Conservation (phyloP, 2,113 vertebrate genomes). For the Meriones unguiculatus region DNA sequence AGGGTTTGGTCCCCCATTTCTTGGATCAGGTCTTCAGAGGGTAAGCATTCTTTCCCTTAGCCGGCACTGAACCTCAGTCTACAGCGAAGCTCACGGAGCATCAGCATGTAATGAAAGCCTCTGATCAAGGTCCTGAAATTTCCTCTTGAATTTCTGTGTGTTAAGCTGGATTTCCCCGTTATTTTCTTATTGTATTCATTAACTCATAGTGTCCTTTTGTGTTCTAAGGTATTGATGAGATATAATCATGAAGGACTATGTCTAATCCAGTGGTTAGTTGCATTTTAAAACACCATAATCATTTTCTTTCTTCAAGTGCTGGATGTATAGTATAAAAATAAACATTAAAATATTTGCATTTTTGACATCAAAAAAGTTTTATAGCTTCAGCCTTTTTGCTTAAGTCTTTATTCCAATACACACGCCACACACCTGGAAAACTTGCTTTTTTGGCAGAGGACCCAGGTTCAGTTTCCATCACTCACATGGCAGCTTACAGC, state of each 20-base stretch:
- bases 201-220: neutral
- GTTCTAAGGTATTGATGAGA: conserved; percentile 40
- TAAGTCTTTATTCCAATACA: neutral
- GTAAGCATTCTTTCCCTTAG: neutral
- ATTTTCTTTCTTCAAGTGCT: conserved; percentile 59
- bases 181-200: conserved; percentile 15
- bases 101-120: neutral
- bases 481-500: neutral
- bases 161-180: conserved; percentile 41
- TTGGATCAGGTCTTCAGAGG: neutral
- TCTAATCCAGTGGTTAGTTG: conserved; percentile 42
- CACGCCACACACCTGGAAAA: neutral
- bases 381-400: neutral
- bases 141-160: conserved; percentile 25
- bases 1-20: neutral
- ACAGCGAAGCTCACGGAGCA: neutral
- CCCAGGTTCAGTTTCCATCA: neutral
- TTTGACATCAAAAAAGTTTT: neutral
- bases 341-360: conserved; percentile 68
- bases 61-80: neutral
- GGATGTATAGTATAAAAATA: conserved; percentile 59
- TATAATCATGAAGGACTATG: conserved; percentile 59
- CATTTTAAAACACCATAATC: conserved; percentile 64
- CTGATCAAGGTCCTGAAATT: conserved; percentile 65
- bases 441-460: neutral